Conservation (phyloP, 1,140 invertebrate genomes). For the Diachasmimorpha longicaudata region DNA sequence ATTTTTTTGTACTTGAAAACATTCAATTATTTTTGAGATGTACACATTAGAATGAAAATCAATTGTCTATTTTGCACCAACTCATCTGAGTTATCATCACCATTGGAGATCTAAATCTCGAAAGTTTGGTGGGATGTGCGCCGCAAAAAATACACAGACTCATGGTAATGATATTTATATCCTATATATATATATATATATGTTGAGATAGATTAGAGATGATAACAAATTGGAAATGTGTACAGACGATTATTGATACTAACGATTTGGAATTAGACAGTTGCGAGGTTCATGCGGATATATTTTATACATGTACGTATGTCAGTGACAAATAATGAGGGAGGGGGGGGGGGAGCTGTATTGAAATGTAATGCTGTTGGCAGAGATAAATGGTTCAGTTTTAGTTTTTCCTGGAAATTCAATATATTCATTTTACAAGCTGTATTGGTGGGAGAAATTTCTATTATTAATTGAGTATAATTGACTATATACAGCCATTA, state of each 20-base stretch:
- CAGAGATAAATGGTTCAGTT: not conserved
- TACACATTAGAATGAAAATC: no score
- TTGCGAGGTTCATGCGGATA: not conserved
- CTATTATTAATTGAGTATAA: no score
- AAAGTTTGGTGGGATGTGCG: not conserved
- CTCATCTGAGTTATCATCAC: no score
- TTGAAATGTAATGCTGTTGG: slow-evolving; percentile 36
- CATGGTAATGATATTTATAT: not conserved
- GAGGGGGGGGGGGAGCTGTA: slow-evolving; percentile 34
- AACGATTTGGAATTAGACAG: not conserved
- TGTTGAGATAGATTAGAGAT: not conserved
- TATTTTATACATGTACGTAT: slow-evolving; percentile 16
- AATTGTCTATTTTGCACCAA: no score
- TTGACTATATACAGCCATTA: no score
- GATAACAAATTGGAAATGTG: not conserved
- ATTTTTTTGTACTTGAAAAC: no score
- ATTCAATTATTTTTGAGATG: no score
- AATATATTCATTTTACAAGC: no score
- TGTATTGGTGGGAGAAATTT: no score
- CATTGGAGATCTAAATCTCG: no score
- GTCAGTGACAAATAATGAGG: slow-evolving; percentile 31
- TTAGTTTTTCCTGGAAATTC: not conserved
- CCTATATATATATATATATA: not conserved
- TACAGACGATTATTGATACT: not conserved
- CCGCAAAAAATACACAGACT: not conserved